Conservation (phyloP, 2,888 invertebrate species). For the Drosophila suboccidentalis region DNA sequence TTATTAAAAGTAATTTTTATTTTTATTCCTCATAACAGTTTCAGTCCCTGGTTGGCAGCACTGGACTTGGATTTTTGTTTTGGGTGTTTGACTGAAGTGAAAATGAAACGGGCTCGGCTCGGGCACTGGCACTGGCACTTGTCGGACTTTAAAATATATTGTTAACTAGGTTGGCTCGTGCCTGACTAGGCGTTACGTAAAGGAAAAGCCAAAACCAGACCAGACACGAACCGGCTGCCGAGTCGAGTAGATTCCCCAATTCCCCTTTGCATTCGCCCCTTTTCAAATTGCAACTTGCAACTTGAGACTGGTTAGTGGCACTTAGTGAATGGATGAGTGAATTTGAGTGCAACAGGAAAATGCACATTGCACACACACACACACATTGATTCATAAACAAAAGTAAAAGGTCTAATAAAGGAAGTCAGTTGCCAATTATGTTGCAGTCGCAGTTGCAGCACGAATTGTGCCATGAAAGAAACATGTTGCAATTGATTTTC, state of each 20-base stretch:
- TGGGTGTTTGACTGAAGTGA: slow-evolving; percentile 43
- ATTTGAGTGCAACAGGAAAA: slow-evolving; percentile 39
- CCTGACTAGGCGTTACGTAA: slow-evolving; percentile 66
- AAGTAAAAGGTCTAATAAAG: slow-evolving; percentile 62
- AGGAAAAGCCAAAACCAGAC: slow-evolving; percentile 62
- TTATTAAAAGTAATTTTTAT: no score
- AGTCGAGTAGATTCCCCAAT: slow-evolving; percentile 9
- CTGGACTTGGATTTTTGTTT: no score
- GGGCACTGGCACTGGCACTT: slow-evolving; percentile 18
- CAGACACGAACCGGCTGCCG: slow-evolving; percentile 37
- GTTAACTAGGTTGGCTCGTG: slow-evolving; percentile 71
- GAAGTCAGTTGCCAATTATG: slow-evolving; percentile 46
- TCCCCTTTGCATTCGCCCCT: slow-evolving; percentile 3
- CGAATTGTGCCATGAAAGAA: slow-evolving; percentile 38
- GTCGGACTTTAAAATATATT: slow-evolving; percentile 31
- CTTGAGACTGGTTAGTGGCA: slow-evolving; percentile 46
- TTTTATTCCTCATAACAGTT: no score
- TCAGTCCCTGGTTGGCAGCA: no score
- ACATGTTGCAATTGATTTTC: slow-evolving; percentile 9
- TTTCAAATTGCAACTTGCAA: slow-evolving; percentile 34
- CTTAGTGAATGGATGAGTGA: slow-evolving; percentile 34
- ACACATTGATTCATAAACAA: slow-evolving; percentile 61
- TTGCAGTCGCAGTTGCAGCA: slow-evolving; percentile 43
- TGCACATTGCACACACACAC: slow-evolving; percentile 54
- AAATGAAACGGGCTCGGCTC: slow-evolving; percentile 40